Conservation (phyloP, 2,113 vertebrate genomes). For the Antechinus flavipes region DNA sequence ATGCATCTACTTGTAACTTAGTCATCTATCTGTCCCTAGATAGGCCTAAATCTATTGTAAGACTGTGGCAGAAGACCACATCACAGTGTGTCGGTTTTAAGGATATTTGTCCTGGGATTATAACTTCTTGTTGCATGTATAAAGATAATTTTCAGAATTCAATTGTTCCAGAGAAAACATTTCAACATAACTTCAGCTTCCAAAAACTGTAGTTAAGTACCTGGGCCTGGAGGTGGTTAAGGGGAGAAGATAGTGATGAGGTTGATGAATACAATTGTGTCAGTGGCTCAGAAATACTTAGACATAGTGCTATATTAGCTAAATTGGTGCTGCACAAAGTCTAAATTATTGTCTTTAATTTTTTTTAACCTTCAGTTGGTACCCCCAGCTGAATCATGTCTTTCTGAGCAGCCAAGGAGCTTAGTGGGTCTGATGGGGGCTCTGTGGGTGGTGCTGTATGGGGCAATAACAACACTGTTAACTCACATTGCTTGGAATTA, state of each 20-base stretch:
- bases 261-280: not conserved
- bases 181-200: not conserved
- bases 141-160: not conserved
- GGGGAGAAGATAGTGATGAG: not conserved
- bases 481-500: conserved; percentile 24
- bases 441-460: conserved; percentile 60
- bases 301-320: not conserved
- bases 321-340: not conserved
- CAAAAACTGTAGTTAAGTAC: not conserved
- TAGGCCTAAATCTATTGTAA: not conserved
- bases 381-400: conserved; percentile 57
- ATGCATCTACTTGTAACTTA: not conserved
- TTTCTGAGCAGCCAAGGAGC: conserved; percentile 26
- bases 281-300: not conserved
- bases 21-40: not conserved
- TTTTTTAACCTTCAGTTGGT: conserved; percentile 4
- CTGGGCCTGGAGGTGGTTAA: not conserved
- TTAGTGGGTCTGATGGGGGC: conserved; percentile 1
- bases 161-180: not conserved
- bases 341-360: conserved; percentile 50
- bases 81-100: not conserved
- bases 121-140: not conserved
- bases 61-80: not conserved
- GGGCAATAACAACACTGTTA: conserved; percentile 25
- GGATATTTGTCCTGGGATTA: not conserved